Conservation (phyloP, 2,888 invertebrate species). For the Hyles lineata region DNA sequence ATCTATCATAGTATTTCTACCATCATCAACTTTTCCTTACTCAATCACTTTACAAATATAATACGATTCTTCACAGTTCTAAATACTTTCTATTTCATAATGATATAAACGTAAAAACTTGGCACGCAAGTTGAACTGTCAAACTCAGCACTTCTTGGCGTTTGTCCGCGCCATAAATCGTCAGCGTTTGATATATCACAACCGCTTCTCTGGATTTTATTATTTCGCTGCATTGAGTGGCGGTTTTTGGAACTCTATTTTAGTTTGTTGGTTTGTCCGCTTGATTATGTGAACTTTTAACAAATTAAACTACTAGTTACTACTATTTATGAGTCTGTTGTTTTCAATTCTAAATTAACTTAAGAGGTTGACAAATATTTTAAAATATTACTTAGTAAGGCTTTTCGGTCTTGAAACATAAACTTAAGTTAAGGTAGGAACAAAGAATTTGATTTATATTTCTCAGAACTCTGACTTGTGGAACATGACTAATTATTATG, state of each 20-base stretch:
- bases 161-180: slow-evolving; percentile 18
- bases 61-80: not conserved
- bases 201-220: slow-evolving; percentile 17
- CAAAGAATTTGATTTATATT: too few species aligned
- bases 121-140: slow-evolving; percentile 20
- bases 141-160: slow-evolving; percentile 21
- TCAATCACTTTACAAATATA: too few species aligned
- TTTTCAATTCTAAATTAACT: not conserved
- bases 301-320: too few species aligned
- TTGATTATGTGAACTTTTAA: not conserved
- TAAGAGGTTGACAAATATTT: not conserved
- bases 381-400: not conserved
- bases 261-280: slow-evolving; percentile 4
- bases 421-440: too few species aligned
- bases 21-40: too few species aligned
- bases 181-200: slow-evolving; percentile 18
- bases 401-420: too few species aligned
- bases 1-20: too few species aligned
- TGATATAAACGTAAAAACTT: slow-evolving; percentile 2
- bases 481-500: too few species aligned
- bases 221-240: slow-evolving; percentile 9
- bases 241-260: not conserved
- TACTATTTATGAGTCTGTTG: not conserved
- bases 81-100: slow-evolving; percentile 23
- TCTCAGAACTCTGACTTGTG: too few species aligned